Evolutionary conservation across 2,888 invertebrate species (phyloP).

Genomic region (Antitype chi): DNA sequence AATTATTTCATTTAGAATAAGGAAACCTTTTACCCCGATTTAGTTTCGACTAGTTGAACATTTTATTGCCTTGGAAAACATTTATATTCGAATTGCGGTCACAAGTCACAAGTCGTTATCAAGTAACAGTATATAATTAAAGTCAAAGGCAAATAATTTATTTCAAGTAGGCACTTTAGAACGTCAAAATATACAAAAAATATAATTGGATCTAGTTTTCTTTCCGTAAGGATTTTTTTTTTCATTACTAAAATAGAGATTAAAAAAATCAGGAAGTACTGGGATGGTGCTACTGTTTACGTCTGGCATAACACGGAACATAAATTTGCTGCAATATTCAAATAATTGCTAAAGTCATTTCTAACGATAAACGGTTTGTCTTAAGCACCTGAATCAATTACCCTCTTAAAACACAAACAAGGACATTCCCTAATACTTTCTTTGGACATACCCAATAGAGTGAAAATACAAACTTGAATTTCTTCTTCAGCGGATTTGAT

Average conservation of each 20-base stretch:
- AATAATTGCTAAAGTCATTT: background rate
- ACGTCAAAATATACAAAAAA: too few relatives aligned
- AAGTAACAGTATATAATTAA: background rate
- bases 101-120: background rate
- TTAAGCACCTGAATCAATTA: background rate
- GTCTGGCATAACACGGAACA: too few relatives aligned
- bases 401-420: slow-evolving; percentile 13
- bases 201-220: too few relatives aligned
- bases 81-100: background rate
- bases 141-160: too few relatives aligned
- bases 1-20: background rate
- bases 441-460: slow-evolving; percentile 8
- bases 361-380: background rate
- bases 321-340: background rate
- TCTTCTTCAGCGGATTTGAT: slow-evolving; percentile 19
- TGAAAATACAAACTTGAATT: slow-evolving; percentile 25
- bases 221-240: too few relatives aligned
- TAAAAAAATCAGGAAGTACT: too few relatives aligned
- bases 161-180: too few relatives aligned
- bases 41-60: background rate
- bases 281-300: too few relatives aligned
- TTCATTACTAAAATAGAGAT: background rate
- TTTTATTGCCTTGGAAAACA: background rate
- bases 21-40: slow-evolving; percentile 9
- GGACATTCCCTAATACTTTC: slow-evolving; percentile 7